Conservation (phyloP, 2,888 invertebrate genomes). For the Elysia crispata region DNA sequence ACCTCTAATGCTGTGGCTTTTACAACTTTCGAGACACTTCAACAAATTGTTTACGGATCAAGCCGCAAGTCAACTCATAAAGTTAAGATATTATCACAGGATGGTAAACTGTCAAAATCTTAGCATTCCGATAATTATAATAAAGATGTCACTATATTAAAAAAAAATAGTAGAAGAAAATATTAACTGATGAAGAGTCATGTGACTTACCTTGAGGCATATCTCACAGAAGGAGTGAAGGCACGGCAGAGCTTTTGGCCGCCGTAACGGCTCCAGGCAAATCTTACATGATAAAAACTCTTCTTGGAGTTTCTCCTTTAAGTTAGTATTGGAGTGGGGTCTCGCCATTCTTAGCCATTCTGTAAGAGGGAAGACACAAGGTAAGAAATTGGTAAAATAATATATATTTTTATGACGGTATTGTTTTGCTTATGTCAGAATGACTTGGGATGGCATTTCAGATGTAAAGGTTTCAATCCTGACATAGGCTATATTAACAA, state of each 20-base stretch:
- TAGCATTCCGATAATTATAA: not conserved
- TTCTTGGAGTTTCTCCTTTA: constrained; percentile 72
- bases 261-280: constrained; percentile 68
- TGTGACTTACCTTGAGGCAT: constrained; percentile 56
- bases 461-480: too few relatives aligned
- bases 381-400: too few relatives aligned
- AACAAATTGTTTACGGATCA: too few relatives aligned
- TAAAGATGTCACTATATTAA: not conserved
- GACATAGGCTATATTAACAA: not conserved
- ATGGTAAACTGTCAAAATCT: not conserved
- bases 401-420: too few relatives aligned
- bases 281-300: constrained; percentile 73
- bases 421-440: too few relatives aligned
- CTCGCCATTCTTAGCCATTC: constrained; percentile 75
- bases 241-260: constrained; percentile 72
- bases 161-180: not conserved
- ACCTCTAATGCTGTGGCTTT: too few relatives aligned
- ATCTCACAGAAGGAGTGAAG: constrained; percentile 69
- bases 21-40: too few relatives aligned
- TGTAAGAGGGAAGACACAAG: constrained; percentile 53
- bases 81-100: not conserved
- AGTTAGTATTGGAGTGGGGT: constrained; percentile 56
- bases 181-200: too few relatives aligned
- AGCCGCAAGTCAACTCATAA: not conserved
- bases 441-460: too few relatives aligned